phyloP scores from a whole-genome alignment of 2,888 invertebrate genomes.

The Chymomyza fuscimana region DNA sequence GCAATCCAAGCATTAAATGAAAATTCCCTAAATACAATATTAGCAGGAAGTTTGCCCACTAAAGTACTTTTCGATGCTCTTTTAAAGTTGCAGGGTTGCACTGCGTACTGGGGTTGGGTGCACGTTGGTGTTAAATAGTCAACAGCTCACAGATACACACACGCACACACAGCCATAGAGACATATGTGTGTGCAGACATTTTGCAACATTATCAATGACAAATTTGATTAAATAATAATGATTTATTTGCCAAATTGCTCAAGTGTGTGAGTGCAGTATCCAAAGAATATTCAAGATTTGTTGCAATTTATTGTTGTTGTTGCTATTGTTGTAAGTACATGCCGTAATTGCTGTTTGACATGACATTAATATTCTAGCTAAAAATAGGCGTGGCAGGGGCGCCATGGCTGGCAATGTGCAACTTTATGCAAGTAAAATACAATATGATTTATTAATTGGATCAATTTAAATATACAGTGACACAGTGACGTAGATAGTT shows the following conservation, averaged over 20 bases:
- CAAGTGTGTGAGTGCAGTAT: constrained; percentile 48
- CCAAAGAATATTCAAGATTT: constrained; percentile 56
- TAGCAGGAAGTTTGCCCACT: background rate
- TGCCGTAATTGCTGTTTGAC: constrained; percentile 71
- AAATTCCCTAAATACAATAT: constrained; percentile 5
- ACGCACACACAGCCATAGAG: background rate
- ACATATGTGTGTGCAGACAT: constrained; percentile 20
- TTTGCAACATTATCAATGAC: constrained; percentile 67
- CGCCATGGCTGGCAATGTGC: background rate
- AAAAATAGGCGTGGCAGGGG: background rate
- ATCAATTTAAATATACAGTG: constrained; percentile 48
- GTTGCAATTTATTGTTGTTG: constrained; percentile 36
- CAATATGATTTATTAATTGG: constrained; percentile 66
- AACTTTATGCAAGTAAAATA: constrained; percentile 51
- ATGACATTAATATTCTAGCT: constrained; percentile 70
- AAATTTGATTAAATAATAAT: constrained; percentile 74
- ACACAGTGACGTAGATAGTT: background rate
- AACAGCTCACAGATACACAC: background rate
- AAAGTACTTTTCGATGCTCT: background rate
- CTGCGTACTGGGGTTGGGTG: background rate
- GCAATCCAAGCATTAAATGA: background rate
- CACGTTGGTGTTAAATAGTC: background rate
- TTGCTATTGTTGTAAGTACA: constrained; percentile 46
- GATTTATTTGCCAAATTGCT: constrained; percentile 71
- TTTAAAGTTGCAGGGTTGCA: background rate